Percentiles rank a stretch among this genome's conserved stretches.
These are phyloP conservation scores for Oopsacas minuta DNA, from an alignment of 37 sponge, comb jelly and placozoan species.

Conservation along the genomic window DNA sequence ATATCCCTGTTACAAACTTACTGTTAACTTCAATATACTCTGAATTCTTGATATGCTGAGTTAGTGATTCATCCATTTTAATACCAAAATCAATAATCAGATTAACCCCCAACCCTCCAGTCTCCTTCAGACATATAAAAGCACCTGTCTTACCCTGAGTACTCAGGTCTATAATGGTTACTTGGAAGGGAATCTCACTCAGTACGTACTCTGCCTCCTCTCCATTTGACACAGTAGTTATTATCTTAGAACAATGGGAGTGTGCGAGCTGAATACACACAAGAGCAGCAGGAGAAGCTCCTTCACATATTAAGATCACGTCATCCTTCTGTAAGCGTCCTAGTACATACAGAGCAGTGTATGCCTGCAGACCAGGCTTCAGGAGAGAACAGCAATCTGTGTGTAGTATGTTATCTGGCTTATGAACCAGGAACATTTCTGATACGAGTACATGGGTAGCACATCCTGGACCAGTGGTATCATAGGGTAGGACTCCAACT, in stretches of 20 bases:
- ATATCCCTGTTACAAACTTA: not conserved
- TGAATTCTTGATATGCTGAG: not conserved
- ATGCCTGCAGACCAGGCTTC: conserved; percentile 39
- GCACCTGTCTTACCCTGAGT: conserved; percentile 21
- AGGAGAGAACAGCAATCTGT: conserved; percentile 39
- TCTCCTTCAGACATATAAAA: conserved; percentile 56
- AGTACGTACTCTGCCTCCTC: conserved; percentile 21
- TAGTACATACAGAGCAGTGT: conserved; percentile 37
- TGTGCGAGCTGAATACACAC: not conserved
- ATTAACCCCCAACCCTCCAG: conserved; percentile 67
- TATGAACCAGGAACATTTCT: conserved; percentile 37
- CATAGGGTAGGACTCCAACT: conserved; percentile 42
- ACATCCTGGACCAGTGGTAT: conserved; percentile 54
- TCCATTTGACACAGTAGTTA: conserved; percentile 19
- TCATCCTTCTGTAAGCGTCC: conserved; percentile 23
- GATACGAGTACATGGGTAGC: conserved; percentile 46
- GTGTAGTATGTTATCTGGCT: conserved; percentile 31
- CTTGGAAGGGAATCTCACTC: not conserved
- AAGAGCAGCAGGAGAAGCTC: conserved; percentile 11
- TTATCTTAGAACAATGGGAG: not conserved
- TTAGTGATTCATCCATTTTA: conserved; percentile 21
- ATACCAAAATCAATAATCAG: conserved; percentile 65
- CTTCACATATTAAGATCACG: conserved; percentile 34
- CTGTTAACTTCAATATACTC: not conserved
- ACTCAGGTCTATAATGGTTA: conserved; percentile 34